These are phyloP conservation scores for Drosophila anomelani DNA, from an alignment of 2,888 invertebrate species.

Conservation along the genomic window DNA sequence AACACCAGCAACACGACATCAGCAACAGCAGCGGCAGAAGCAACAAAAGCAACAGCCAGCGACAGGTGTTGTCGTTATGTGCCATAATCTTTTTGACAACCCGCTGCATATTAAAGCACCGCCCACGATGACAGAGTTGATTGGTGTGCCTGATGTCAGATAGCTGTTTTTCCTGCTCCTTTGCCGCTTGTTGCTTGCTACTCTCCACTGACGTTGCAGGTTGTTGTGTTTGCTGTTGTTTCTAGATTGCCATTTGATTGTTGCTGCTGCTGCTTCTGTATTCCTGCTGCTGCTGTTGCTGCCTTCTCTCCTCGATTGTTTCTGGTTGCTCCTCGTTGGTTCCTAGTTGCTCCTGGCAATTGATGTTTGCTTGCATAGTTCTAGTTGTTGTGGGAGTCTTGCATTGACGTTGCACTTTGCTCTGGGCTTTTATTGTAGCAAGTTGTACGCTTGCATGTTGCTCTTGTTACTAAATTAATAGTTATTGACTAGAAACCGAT, in stretches of 20 bases:
- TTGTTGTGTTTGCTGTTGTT: conserved; percentile 3
- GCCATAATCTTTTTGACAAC: conserved; percentile 49
- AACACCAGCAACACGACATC: conserved; percentile 9
- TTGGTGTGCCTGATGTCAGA: conserved; percentile 52
- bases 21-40: conserved; percentile 42
- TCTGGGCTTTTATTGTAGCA: background rate
- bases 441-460: background rate
- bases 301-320: background rate
- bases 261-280: background rate
- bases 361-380: background rate
- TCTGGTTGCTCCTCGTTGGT: background rate
- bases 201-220: conserved; percentile 3
- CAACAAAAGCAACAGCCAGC: conserved; percentile 18
- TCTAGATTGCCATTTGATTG: conserved; percentile 10
- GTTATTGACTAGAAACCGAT: background rate
- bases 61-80: conserved; percentile 65
- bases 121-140: conserved; percentile 45
- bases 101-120: conserved; percentile 58
- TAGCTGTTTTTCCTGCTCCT: conserved; percentile 7
- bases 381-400: background rate
- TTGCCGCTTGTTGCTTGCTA: conserved; percentile 13
- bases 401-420: background rate
- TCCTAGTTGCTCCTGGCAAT: conserved; percentile 2
- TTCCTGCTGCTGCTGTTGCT: background rate
- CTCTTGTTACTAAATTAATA: background rate